These are phyloP conservation scores for Phortica variegata DNA, from an alignment of 1,140 invertebrate genomes.

Conservation along the genomic window DNA sequence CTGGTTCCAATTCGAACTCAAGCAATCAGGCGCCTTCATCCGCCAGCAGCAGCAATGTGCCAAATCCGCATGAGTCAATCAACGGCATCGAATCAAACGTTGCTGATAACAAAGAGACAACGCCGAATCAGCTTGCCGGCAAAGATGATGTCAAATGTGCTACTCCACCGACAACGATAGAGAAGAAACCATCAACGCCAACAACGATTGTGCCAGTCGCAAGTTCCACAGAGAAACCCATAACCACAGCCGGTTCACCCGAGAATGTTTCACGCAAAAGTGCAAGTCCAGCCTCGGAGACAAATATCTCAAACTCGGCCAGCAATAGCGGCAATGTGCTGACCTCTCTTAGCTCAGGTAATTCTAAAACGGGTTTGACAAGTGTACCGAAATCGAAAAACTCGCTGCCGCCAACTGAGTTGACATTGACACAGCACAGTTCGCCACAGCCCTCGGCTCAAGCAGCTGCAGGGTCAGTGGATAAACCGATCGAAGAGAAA, in stretches of 20 bases:
- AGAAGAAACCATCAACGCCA: constrained; percentile 39
- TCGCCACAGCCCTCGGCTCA: constrained; percentile 5
- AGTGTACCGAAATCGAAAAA: too few species aligned
- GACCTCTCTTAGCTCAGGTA: not conserved
- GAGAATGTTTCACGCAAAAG: constrained; percentile 31
- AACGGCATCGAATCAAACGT: constrained; percentile 43
- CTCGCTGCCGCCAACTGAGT: too few species aligned
- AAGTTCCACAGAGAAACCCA: constrained; percentile 21
- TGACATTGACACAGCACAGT: too few species aligned
- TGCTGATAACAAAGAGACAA: constrained; percentile 28
- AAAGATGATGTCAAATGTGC: constrained; percentile 34
- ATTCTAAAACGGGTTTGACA: not conserved
- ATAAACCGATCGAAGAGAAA: constrained; percentile 13
- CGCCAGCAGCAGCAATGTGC: constrained; percentile 30
- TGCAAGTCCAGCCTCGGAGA: constrained; percentile 33
- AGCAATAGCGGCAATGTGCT: constrained; percentile 11
- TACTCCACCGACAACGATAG: constrained; percentile 21
- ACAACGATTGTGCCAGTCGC: constrained; percentile 10
- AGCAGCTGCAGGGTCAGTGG: constrained; percentile 8
- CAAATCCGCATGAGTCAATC: constrained; percentile 27
- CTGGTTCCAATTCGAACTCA: constrained; percentile 51
- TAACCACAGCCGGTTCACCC: constrained; percentile 40
- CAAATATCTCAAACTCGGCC: constrained; percentile 23
- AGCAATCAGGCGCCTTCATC: constrained; percentile 45
- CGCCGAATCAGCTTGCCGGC: not conserved